Conservation (phyloP, 1,140 invertebrate genomes). For the Drosophila ironensis region DNA sequence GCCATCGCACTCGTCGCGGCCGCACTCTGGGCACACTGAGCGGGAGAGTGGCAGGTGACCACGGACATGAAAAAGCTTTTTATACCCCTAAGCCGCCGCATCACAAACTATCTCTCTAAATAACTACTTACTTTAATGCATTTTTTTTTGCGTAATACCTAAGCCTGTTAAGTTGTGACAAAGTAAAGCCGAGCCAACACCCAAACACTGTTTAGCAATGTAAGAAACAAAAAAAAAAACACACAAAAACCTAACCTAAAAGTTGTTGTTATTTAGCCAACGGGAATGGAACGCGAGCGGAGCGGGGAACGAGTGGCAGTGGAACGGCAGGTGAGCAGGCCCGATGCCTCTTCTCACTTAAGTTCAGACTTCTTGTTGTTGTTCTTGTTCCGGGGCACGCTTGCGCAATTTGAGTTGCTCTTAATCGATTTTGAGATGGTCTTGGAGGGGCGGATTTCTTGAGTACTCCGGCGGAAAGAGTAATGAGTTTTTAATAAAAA, state of each 20-base stretch:
- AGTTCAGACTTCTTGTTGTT: neutral
- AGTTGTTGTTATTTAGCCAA: slow-evolving; percentile 21
- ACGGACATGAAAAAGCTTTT: slow-evolving; percentile 47
- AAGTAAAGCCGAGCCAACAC: slow-evolving; percentile 32
- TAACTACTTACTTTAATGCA: no score
- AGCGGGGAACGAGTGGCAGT: slow-evolving; percentile 8
- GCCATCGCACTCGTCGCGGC: slow-evolving; percentile 25
- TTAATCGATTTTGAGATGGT: neutral
- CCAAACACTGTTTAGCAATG: slow-evolving; percentile 14
- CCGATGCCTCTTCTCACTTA: neutral
- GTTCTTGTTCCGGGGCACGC: slow-evolving; percentile 2
- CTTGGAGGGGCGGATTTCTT: no score
- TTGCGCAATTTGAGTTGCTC: slow-evolving; percentile 26
- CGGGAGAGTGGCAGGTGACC: neutral
- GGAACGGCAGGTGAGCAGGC: slow-evolving; percentile 14
- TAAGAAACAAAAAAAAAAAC: slow-evolving; percentile 13
- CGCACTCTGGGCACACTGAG: slow-evolving; percentile 38
- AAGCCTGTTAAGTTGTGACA: slow-evolving; percentile 40
- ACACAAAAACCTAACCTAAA: neutral
- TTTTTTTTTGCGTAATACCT: slow-evolving; percentile 32
- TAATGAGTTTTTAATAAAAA: neutral
- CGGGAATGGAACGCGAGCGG: slow-evolving; percentile 1
- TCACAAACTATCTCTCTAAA: neutral
- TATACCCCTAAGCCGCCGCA: slow-evolving; percentile 24
- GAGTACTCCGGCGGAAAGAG: no score